phyloP scores from a whole-genome alignment of 2,797 vertebrate genomes.

The Hirundo rustica region DNA sequence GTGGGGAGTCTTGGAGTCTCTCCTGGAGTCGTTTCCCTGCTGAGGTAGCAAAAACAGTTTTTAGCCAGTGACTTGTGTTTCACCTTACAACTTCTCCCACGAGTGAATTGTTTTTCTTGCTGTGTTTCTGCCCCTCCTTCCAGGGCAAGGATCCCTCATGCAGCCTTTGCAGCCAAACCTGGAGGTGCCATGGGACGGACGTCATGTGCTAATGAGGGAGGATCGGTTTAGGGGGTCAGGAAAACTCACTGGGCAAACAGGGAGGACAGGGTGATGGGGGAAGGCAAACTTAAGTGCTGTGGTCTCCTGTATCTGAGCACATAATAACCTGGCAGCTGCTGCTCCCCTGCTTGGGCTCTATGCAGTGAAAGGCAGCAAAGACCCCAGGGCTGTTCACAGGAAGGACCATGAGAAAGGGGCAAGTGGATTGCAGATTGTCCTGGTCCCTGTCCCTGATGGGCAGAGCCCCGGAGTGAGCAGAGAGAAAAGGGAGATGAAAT shows the following conservation, averaged over 20 bases:
- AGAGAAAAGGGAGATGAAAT: background rate
- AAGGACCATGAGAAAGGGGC: background rate
- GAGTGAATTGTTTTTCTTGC: constrained; percentile 42
- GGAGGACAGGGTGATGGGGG: background rate
- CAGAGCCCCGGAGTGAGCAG: background rate
- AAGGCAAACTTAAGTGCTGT: background rate
- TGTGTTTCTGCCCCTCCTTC: background rate
- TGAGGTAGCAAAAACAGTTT: constrained; percentile 55
- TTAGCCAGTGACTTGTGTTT: constrained; percentile 33
- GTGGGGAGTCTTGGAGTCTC: constrained; percentile 6
- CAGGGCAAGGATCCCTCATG: background rate
- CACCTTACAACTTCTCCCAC: constrained; percentile 45
- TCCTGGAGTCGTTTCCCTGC: background rate
- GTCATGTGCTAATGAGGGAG: constrained; percentile 11
- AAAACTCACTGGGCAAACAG: background rate
- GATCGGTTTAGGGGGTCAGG: background rate
- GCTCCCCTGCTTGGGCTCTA: background rate
- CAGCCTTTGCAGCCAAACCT: background rate
- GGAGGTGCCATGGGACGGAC: background rate
- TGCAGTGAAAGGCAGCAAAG: background rate
- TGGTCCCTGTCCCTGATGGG: background rate
- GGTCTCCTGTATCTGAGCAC: background rate
- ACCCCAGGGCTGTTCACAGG: background rate
- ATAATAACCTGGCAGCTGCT: background rate
- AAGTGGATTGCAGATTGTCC: background rate